A percentile compares a stretch with the other conserved stretches of the same genome.
These are phyloP conservation scores for Apostichopus parvimensis DNA, from an alignment of 35 echinoderm and acorn worm species.

Conservation along the genomic window DNA sequence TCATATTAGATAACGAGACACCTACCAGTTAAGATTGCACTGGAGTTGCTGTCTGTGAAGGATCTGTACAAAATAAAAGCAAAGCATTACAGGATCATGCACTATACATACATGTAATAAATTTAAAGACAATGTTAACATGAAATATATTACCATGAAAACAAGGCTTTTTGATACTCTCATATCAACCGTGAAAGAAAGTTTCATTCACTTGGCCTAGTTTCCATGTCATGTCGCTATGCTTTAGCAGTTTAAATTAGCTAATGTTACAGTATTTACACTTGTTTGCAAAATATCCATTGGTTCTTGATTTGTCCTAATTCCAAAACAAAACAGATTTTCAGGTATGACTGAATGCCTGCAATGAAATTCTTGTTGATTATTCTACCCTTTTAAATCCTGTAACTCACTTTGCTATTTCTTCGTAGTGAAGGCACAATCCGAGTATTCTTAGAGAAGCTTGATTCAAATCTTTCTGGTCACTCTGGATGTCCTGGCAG, in stretches of 20 bases:
- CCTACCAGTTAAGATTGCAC: constrained; percentile 69
- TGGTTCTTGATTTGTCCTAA: background rate
- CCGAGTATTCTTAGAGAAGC: constrained; percentile 82
- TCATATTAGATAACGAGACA: background rate
- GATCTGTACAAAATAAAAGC: constrained; percentile 54
- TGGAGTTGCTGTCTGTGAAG: constrained; percentile 65
- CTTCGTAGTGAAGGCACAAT: constrained; percentile 80
- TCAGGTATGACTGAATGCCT: no score
- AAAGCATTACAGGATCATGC: background rate
- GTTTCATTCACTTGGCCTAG: no score
- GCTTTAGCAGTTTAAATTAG: no score
- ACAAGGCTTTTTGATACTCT: no score
- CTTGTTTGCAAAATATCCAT: background rate
- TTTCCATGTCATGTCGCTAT: no score
- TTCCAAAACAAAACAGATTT: background rate
- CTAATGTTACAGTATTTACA: no score
- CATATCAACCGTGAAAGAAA: no score
- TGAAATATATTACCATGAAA: no score
- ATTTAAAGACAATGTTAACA: no score
- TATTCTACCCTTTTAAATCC: no score
- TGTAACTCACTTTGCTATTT: constrained; percentile 65
- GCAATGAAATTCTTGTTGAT: no score
- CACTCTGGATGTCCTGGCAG: constrained; percentile 76
- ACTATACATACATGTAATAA: no score
- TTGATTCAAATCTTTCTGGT: constrained; percentile 70